These are phyloP conservation scores for Octodon degus DNA, from an alignment of 2,113 vertebrate genomes.

Conservation along the genomic window DNA sequence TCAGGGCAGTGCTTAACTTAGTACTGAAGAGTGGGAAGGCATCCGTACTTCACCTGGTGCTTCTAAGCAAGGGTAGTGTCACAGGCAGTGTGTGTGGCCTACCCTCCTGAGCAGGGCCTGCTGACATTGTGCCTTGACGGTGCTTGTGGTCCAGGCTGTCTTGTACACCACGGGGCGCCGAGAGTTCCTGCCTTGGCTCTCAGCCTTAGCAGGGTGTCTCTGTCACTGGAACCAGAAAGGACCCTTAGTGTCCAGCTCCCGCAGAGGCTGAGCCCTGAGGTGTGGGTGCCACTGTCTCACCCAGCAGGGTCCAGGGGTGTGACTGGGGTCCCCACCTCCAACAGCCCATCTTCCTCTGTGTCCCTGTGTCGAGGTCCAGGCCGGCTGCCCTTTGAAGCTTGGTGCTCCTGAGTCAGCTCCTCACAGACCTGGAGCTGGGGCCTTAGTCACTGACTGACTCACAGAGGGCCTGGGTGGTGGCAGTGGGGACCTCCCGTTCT, in stretches of 20 bases:
- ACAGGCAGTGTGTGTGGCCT: neutral
- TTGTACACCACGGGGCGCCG: neutral
- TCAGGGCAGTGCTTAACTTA: neutral
- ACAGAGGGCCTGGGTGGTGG: neutral
- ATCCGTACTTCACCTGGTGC: fast-evolving
- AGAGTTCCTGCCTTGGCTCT: neutral
- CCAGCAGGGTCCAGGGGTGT: neutral
- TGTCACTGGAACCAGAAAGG: neutral
- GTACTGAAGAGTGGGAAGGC: neutral
- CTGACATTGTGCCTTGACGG: neutral
- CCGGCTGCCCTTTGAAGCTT: slow-evolving; percentile 12
- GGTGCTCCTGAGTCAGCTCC: slow-evolving; percentile 64
- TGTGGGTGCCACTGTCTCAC: fast-evolving
- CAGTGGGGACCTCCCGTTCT: neutral
- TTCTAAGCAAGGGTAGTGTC: neutral
- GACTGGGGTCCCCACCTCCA: neutral
- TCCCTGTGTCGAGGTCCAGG: neutral
- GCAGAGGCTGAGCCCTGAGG: neutral
- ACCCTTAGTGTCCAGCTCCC: neutral
- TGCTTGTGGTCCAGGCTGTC: neutral
- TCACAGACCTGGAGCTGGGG: neutral
- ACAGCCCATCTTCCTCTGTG: neutral
- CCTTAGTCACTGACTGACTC: slow-evolving; percentile 72
- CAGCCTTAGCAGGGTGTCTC: neutral
- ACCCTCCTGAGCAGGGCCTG: neutral